phyloP scores from a whole-genome alignment of 35 echinoderm and acorn worm genomes.

The Ophioderma brevispina region DNA sequence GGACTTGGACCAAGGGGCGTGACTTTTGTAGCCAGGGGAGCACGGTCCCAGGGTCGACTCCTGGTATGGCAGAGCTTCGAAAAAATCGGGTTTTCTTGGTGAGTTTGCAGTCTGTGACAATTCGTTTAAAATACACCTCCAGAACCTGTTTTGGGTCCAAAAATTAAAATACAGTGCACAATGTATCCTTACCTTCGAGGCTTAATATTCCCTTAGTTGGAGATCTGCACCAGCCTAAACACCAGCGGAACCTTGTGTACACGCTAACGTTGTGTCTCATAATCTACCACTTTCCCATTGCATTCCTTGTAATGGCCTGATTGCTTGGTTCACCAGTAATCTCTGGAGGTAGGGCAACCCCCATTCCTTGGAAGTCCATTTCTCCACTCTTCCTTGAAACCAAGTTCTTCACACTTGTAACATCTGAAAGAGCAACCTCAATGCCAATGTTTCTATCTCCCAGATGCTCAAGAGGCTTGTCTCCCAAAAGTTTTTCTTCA shows the following conservation, averaged over 20 bases:
- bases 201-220: neutral
- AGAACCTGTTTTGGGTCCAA: too few relatives aligned
- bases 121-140: too few relatives aligned
- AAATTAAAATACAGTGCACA: too few relatives aligned
- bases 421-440: conserved; percentile 58
- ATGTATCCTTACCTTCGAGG: neutral
- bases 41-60: too few relatives aligned
- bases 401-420: conserved; percentile 48
- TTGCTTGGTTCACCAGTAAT: conserved; percentile 25
- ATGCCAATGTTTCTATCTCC: conserved; percentile 77
- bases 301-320: conserved; percentile 53
- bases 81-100: too few relatives aligned
- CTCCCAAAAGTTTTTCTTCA: conserved; percentile 59
- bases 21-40: too few relatives aligned
- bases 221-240: conserved; percentile 50
- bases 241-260: conserved; percentile 65
- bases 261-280: conserved; percentile 62
- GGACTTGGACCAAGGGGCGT: too few relatives aligned
- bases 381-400: conserved; percentile 77
- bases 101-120: too few relatives aligned
- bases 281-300: conserved; percentile 83
- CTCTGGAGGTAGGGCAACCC: conserved; percentile 42
- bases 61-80: too few relatives aligned
- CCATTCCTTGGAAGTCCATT: conserved; percentile 60
- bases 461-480: conserved; percentile 62